Evolutionary conservation across 2,797 vertebrate genomes (phyloP).

Genomic region (Carcharodon carcharias): DNA sequence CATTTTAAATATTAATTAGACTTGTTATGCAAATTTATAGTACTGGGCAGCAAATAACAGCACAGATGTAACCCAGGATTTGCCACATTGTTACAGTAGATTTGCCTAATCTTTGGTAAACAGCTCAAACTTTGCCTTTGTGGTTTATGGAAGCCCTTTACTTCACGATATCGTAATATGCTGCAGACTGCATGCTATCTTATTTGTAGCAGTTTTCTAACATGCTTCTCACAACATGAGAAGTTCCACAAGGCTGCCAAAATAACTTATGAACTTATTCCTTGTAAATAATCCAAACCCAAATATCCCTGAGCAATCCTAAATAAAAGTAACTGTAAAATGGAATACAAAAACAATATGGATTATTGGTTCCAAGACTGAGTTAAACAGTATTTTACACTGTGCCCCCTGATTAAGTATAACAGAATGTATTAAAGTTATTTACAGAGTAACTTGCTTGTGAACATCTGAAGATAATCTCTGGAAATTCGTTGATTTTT

Average conservation of each 20-base stretch:
- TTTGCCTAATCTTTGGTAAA: background rate
- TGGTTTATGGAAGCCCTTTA: background rate
- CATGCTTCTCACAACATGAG: background rate
- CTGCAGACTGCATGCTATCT: background rate
- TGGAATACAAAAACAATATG: background rate
- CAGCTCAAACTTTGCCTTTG: background rate
- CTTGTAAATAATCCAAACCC: background rate
- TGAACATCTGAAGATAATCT: background rate
- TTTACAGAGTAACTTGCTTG: background rate
- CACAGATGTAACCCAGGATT: background rate
- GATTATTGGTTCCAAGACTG: background rate
- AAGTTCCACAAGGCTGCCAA: background rate
- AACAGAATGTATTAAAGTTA: background rate
- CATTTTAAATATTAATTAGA: background rate
- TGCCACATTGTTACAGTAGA: background rate
- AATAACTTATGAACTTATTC: background rate
- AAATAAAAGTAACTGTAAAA: background rate
- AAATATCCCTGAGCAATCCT: background rate
- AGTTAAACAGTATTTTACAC: background rate
- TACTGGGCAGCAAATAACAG: background rate
- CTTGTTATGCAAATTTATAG: background rate
- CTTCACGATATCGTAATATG: background rate
- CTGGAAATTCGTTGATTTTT: background rate
- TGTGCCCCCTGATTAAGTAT: background rate
- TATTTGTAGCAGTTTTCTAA: background rate